Evolutionary conservation across 2,797 vertebrate genomes (phyloP), one percentile per base, ranked within the genome.

Genomic region (Oreortyx pictus): DNA sequence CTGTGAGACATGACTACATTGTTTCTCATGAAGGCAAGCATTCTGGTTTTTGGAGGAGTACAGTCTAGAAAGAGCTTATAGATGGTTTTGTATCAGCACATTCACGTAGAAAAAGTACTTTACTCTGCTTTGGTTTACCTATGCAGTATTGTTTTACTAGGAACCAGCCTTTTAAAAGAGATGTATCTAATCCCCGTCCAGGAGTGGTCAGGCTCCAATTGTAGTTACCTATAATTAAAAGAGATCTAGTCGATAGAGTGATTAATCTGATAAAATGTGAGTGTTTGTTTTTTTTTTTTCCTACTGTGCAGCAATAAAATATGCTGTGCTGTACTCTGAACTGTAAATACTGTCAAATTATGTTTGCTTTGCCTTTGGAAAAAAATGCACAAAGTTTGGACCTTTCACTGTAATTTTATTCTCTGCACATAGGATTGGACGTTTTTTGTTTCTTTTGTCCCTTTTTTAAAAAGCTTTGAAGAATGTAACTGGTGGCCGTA

Each of bases 301-400:
- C 79, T 0, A 0, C 47, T 70, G 67, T 80, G 71, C 64, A 59
- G 80, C 13, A 81, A 50, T 88, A 84, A 73, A 89, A 73, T 46
- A 19, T 71, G 54, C 54, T 91, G 19, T 71, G 54, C 54, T 91
- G 76, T 61, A 83, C 93, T 91, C 66, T 92, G 87, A 89, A 86
- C 92, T 88, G 93, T 81, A 95, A 95, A 95, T 88, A 92, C 50
- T 92, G 80, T 75, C 73, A 35, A 54, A 67, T 67, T 33, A 47
- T 67, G 46, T 81, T 91, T 19, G 1, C 59, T 91, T 92, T 92
- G 70, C 79, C 87, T 75, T 87, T 78, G 70, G 65, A 89, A 93
- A 77, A 39, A 77, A 79, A 39, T 11, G 16, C 72, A 39, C 43
- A 11, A 71, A 89, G 54, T 56, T 54, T 22, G 46, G 56, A 70